Evolutionary conservation across 2,888 invertebrate species (phyloP).

Genomic region (Amblyteles armatorius): DNA sequence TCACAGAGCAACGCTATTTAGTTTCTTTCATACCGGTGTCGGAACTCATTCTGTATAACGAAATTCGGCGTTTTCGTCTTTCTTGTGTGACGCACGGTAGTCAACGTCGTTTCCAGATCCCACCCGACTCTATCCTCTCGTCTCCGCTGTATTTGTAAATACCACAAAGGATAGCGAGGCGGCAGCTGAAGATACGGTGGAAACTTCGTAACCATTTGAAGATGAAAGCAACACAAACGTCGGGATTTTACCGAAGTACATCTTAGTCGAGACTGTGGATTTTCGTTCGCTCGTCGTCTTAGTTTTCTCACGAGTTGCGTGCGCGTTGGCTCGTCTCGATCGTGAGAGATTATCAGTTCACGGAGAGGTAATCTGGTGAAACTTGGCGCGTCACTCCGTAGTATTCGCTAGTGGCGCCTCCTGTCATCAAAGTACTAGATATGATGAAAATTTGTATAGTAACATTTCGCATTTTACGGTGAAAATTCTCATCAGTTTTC

Average conservation of each 20-base stretch:
- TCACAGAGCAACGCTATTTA: neutral
- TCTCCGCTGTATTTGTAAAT: conserved; percentile 5
- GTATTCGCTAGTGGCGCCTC: neutral
- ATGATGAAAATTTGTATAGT: neutral
- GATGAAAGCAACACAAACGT: neutral
- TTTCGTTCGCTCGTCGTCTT: neutral
- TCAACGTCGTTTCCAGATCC: conserved; percentile 32
- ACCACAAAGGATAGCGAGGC: neutral
- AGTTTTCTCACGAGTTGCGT: neutral
- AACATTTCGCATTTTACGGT: too few species aligned
- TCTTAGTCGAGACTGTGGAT: neutral
- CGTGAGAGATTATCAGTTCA: conserved; percentile 21
- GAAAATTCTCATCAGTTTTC: too few species aligned
- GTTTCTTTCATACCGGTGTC: conserved; percentile 44
- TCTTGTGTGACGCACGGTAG: conserved; percentile 1
- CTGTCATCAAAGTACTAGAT: neutral
- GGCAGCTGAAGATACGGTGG: conserved; percentile 7
- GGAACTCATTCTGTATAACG: conserved; percentile 37
- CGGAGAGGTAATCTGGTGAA: neutral
- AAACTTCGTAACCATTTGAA: neutral
- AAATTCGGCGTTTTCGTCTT: conserved; percentile 35
- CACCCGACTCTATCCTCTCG: conserved; percentile 1
- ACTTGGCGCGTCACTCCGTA: neutral
- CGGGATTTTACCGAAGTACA: neutral
- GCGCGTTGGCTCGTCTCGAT: neutral